Evolutionary conservation across 2,888 invertebrate genomes (phyloP).

Genomic region (Petrolisthes cinctipes): DNA sequence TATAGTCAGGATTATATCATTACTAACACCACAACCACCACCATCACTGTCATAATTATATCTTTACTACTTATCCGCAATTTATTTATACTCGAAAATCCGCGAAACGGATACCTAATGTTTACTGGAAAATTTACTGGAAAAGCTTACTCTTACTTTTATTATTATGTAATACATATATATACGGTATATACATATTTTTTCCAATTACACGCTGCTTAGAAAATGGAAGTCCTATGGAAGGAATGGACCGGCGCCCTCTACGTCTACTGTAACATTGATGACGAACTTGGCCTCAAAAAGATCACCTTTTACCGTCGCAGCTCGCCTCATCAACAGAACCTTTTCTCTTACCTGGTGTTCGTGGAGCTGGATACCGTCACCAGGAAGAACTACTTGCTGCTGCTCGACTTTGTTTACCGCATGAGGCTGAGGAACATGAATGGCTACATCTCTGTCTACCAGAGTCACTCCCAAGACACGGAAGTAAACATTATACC

Average conservation of each 20-base stretch:
- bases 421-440: slow-evolving; percentile 42
- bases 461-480: slow-evolving; percentile 37
- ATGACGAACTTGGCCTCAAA: slow-evolving; percentile 35
- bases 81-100: neutral
- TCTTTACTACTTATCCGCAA: neutral
- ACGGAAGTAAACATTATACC: neutral
- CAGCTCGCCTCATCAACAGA: slow-evolving; percentile 22
- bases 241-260: slow-evolving; percentile 50
- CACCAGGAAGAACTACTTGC: slow-evolving; percentile 43
- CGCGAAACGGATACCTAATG: neutral
- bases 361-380: slow-evolving; percentile 46
- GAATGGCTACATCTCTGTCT: slow-evolving; percentile 44
- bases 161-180: too few species aligned
- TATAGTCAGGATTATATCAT: too few species aligned
- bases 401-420: slow-evolving; percentile 49
- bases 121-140: neutral
- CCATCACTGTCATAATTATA: too few species aligned
- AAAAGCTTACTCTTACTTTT: neutral
- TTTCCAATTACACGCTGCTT: neutral
- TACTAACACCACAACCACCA: too few species aligned
- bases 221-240: slow-evolving; percentile 44
- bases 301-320: slow-evolving; percentile 38
- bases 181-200: neutral
- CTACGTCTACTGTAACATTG: slow-evolving; percentile 47
- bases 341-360: slow-evolving; percentile 43